Evolutionary conservation across 2,797 vertebrate species (phyloP).

Genomic region (Poecile montanus): DNA sequence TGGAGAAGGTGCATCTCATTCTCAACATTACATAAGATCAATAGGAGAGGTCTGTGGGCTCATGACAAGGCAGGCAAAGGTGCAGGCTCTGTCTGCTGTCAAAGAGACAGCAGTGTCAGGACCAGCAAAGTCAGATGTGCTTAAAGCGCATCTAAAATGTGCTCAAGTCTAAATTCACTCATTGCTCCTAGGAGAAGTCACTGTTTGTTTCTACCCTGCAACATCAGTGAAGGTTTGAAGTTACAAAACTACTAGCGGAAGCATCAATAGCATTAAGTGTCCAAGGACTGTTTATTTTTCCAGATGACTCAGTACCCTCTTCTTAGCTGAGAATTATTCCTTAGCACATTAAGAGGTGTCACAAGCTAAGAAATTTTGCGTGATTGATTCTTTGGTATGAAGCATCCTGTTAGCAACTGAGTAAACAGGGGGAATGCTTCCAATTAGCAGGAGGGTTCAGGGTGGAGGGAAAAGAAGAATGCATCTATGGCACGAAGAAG

Average conservation of each 20-base stretch:
- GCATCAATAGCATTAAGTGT: not conserved
- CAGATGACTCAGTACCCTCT: constrained; percentile 46
- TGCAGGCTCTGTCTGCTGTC: not conserved
- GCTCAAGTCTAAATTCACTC: not conserved
- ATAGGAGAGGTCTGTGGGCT: not conserved
- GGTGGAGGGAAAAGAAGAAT: not conserved
- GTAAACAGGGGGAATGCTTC: constrained; percentile 22
- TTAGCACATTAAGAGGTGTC: constrained; percentile 11
- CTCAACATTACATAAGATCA: accelerated
- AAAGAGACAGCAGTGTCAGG: not conserved
- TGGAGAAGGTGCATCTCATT: not conserved
- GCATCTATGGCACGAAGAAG: not conserved
- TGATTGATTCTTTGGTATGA: constrained; percentile 42
- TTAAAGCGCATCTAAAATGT: not conserved
- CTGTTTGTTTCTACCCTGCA: not conserved
- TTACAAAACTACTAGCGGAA: constrained; percentile 15
- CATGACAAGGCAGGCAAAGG: not conserved
- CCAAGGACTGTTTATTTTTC: constrained; percentile 57
- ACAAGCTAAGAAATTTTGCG: constrained; percentile 1
- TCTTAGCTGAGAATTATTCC: constrained; percentile 11
- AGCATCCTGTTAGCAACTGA: constrained; percentile 20
- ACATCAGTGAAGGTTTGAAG: constrained; percentile 38
- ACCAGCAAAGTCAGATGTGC: not conserved
- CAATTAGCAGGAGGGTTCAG: not conserved
- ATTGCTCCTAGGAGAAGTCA: not conserved